phyloP scores from a whole-genome alignment of 2,797 vertebrate species.

The Spinibarbus caldwelli region DNA sequence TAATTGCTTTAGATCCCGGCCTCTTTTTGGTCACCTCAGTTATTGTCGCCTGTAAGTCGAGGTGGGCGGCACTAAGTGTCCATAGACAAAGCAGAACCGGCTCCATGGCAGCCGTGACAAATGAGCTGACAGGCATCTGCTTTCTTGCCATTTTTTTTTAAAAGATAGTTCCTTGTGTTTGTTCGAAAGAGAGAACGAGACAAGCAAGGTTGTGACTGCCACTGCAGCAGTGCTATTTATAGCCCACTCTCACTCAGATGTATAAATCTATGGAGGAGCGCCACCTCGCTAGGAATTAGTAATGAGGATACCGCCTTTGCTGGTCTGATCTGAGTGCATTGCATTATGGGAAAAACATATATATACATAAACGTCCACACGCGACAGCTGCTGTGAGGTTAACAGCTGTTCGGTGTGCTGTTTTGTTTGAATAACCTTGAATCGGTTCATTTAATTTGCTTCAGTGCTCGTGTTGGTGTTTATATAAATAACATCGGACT shows the following conservation, averaged over 20 bases:
- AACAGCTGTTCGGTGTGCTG: constrained; percentile 14
- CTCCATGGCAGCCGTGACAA: constrained; percentile 59
- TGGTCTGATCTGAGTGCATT: constrained; percentile 29
- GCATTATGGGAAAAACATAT: constrained; percentile 6
- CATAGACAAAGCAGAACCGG: constrained; percentile 6
- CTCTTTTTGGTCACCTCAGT: not conserved
- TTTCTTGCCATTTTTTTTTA: constrained; percentile 71
- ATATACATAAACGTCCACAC: constrained; percentile 1
- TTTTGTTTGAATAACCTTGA: constrained; percentile 52
- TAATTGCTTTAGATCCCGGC: constrained; percentile 14
- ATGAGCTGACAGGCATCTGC: constrained; percentile 62
- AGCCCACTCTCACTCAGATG: constrained; percentile 66
- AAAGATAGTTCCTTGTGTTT: constrained; percentile 55
- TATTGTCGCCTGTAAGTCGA: constrained; percentile 27
- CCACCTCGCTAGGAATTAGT: constrained; percentile 48
- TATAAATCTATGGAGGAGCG: constrained; percentile 62
- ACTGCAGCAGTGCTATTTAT: constrained; percentile 75
- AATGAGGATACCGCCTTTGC: constrained; percentile 21
- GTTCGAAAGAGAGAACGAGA: constrained; percentile 60
- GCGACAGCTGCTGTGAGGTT: constrained; percentile 4
- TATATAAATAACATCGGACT: constrained; percentile 14
- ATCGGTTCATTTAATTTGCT: constrained; percentile 60
- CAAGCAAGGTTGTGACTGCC: constrained; percentile 63
- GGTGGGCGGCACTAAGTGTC: not conserved
- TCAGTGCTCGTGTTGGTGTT: constrained; percentile 22